Conservation (phyloP, 2,888 invertebrate genomes). For the Calameuta filiformis region DNA sequence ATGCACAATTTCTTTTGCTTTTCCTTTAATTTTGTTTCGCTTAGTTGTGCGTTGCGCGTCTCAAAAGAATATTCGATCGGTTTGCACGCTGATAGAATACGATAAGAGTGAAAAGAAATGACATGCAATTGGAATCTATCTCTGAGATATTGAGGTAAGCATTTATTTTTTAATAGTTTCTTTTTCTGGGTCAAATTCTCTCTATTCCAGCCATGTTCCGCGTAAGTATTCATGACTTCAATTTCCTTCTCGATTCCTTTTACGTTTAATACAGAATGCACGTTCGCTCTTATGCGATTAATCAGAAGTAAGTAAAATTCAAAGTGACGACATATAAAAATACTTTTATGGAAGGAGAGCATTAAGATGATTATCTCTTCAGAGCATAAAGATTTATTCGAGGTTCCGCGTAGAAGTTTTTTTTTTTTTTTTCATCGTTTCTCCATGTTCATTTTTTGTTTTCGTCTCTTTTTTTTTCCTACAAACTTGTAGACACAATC, state of each 20-base stretch:
- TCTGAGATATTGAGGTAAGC: background rate
- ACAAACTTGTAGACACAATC: slow-evolving; percentile 6
- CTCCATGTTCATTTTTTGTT: slow-evolving; percentile 4
- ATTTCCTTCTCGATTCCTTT: slow-evolving; percentile 8
- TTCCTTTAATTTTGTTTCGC: slow-evolving; percentile 9
- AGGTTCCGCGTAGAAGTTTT: slow-evolving; percentile 8
- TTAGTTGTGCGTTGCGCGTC: background rate
- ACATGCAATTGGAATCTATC: background rate
- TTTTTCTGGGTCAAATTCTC: slow-evolving; percentile 1
- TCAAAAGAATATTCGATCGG: background rate
- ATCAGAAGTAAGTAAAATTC: slow-evolving; percentile 27
- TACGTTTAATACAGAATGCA: slow-evolving; percentile 10
- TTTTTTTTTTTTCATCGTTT: slow-evolving; percentile 13
- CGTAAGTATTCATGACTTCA: slow-evolving; percentile 12
- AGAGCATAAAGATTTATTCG: slow-evolving; percentile 32
- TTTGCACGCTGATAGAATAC: background rate
- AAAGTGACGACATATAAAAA: slow-evolving; percentile 36
- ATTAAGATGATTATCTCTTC: slow-evolving; percentile 30
- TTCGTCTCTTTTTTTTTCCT: slow-evolving; percentile 7
- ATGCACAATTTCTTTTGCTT: slow-evolving; percentile 16
- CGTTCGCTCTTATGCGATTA: slow-evolving; percentile 12
- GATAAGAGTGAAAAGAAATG: background rate
- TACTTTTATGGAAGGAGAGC: slow-evolving; percentile 31
- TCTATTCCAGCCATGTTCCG: slow-evolving; percentile 21
- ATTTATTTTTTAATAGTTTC: background rate